Percentiles rank a stretch among this genome's conserved stretches.
Evolutionary conservation across 1,140 invertebrate species (phyloP).

Genomic region (Panagrolaimus sp.): DNA sequence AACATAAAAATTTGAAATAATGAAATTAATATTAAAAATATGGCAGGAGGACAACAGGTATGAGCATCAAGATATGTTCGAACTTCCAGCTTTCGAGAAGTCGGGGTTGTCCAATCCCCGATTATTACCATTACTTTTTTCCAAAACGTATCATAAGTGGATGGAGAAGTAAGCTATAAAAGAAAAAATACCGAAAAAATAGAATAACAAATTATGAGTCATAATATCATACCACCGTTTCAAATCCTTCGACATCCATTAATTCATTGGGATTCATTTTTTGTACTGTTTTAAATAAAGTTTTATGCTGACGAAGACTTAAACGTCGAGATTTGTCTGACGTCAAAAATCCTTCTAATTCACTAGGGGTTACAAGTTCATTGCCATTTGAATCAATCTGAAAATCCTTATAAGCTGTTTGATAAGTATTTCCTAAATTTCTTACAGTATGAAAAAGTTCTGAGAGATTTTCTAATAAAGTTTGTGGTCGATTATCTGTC

Average conservation of each 20-base stretch:
- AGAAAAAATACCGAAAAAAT: conserved; percentile 1
- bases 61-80: neutral
- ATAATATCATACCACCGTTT: neutral
- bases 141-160: conserved; percentile 1
- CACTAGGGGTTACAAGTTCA: neutral
- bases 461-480: neutral
- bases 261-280: neutral
- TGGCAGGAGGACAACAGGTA: conserved; percentile 4
- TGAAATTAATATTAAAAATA: conserved; percentile 7
- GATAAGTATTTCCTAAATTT: neutral
- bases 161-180: conserved; percentile 7
- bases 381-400: conserved; percentile 1
- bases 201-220: neutral
- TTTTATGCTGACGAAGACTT: neutral
- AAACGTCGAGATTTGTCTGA: neutral
- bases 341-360: neutral
- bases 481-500: neutral
- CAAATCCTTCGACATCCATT: conserved; percentile 5
- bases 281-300: neutral
- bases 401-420: neutral
- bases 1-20: conserved; percentile 10
- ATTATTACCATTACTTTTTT: conserved; percentile 7
- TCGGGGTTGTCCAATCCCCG: neutral
- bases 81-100: neutral
- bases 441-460: conserved; percentile 13